These are phyloP conservation scores for Chrysolina oricalcia DNA, from an alignment of 2,888 invertebrate genomes.

Conservation along the genomic window DNA sequence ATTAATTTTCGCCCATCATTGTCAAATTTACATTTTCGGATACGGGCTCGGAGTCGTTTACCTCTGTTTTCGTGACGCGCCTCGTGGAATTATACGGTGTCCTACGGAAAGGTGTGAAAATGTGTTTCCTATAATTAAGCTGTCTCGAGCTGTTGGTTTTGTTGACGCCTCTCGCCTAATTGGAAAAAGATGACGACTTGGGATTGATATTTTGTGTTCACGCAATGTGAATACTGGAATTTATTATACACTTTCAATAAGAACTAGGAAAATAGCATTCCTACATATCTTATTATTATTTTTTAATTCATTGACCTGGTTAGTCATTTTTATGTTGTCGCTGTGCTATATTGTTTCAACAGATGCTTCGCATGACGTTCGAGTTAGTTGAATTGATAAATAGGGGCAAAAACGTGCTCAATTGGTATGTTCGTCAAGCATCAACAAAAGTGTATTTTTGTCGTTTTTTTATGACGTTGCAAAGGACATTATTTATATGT, in stretches of 20 bases:
- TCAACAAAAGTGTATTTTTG: slow-evolving; percentile 8
- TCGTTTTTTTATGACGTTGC: neutral
- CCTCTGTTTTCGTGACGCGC: neutral
- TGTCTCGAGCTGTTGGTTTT: slow-evolving; percentile 14
- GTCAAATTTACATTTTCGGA: slow-evolving; percentile 8
- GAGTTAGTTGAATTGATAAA: slow-evolving; percentile 10
- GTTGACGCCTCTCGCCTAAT: neutral
- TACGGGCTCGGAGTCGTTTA: neutral
- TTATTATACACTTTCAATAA: neutral
- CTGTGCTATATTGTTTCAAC: slow-evolving; percentile 29
- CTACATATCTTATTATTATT: slow-evolving; percentile 7
- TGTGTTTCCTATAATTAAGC: slow-evolving; percentile 14
- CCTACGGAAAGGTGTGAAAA: slow-evolving; percentile 18
- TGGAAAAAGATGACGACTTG: slow-evolving; percentile 1
- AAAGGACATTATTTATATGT: neutral
- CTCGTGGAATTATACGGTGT: slow-evolving; percentile 1
- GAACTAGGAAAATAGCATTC: neutral
- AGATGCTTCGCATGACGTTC: slow-evolving; percentile 25
- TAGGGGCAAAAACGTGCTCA: neutral
- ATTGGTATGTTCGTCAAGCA: slow-evolving; percentile 4
- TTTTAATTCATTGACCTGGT: slow-evolving; percentile 31
- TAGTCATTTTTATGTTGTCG: slow-evolving; percentile 32
- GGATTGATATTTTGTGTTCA: too few relatives aligned
- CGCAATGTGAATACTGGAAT: too few relatives aligned
- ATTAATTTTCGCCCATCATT: slow-evolving; percentile 17